These are phyloP conservation scores for Enteromius paludinosus DNA, from an alignment of 2,797 vertebrate species.

Conservation along the genomic window DNA sequence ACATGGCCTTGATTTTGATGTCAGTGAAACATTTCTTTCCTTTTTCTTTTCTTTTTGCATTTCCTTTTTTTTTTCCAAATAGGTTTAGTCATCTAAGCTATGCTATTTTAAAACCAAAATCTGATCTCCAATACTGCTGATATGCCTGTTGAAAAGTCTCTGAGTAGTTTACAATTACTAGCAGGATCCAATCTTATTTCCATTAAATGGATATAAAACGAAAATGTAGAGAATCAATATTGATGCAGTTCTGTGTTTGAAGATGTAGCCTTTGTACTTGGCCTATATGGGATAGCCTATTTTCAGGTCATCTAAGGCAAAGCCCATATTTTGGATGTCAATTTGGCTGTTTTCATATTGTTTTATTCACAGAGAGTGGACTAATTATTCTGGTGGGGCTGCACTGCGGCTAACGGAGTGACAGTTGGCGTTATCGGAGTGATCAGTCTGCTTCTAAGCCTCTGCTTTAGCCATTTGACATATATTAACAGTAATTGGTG, in stretches of 20 bases:
- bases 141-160: not conserved
- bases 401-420: constrained; percentile 75
- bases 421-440: constrained; percentile 85
- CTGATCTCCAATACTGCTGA: not conserved
- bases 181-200: constrained; percentile 6
- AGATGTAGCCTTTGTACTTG: constrained; percentile 43
- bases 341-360: constrained; percentile 75
- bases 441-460: constrained; percentile 78
- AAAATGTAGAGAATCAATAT: constrained; percentile 3
- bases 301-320: constrained; percentile 75
- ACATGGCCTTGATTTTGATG: not conserved
- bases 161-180: constrained; percentile 1
- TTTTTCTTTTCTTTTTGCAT: not conserved
- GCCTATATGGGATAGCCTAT: constrained; percentile 59
- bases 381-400: constrained; percentile 83
- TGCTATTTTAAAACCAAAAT: not conserved
- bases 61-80: not conserved
- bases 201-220: not conserved
- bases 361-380: constrained; percentile 77
- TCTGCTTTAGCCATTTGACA: constrained; percentile 71
- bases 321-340: constrained; percentile 78
- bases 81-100: not conserved
- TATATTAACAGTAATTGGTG: constrained; percentile 87
- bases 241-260: constrained; percentile 18
- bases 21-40: not conserved